Conservation (phyloP, 2,888 invertebrate species). For the Netelia inedita region DNA sequence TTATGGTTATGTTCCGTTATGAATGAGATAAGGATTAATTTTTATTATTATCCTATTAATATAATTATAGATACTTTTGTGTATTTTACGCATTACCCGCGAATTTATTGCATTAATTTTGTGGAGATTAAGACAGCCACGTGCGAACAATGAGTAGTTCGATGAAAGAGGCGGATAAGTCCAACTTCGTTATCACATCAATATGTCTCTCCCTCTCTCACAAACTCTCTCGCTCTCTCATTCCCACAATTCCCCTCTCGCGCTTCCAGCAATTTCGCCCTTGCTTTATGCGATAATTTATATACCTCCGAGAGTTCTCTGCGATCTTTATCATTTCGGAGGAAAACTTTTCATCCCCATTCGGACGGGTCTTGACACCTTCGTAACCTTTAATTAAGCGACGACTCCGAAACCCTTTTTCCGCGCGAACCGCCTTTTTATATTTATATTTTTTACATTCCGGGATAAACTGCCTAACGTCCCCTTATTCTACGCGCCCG, state of each 20-base stretch:
- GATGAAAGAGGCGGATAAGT: neutral
- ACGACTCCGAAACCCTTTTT: slow-evolving; percentile 56
- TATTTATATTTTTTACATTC: neutral
- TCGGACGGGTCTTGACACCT: slow-evolving; percentile 11
- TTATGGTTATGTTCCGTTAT: too few relatives aligned
- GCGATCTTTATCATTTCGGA: neutral
- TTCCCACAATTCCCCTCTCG: neutral
- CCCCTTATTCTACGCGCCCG: too few relatives aligned
- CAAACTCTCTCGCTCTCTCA: neutral
- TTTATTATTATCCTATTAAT: neutral
- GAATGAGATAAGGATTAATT: neutral
- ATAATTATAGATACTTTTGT: neutral
- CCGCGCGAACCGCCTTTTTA: neutral
- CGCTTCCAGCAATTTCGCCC: neutral
- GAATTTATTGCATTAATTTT: slow-evolving; percentile 16
- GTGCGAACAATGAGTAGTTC: neutral
- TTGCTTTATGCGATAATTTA: neutral
- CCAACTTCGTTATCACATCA: neutral
- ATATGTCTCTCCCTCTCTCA: neutral
- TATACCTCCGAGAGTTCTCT: slow-evolving; percentile 2
- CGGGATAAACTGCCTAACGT: neutral
- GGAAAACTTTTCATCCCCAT: neutral
- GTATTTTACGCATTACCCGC: neutral
- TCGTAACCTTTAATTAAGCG: slow-evolving; percentile 21
- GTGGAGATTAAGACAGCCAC: neutral